These are phyloP conservation scores for Phengaris arion DNA, from an alignment of 2,888 invertebrate genomes.

Conservation along the genomic window DNA sequence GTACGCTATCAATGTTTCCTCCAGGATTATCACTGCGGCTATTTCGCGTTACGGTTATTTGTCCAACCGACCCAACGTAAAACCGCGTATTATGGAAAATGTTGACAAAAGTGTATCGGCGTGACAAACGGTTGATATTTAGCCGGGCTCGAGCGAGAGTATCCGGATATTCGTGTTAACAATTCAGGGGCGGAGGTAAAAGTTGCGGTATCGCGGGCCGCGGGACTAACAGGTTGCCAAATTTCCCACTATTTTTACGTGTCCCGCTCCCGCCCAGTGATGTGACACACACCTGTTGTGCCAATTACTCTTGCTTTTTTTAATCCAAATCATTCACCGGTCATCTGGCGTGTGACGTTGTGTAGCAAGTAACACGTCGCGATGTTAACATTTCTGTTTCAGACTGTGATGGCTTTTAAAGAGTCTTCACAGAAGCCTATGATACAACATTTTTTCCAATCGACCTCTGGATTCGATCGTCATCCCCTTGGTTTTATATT, in stretches of 20 bases:
- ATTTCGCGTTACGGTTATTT: too few relatives aligned
- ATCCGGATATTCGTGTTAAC: conserved; percentile 47
- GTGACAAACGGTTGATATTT: conserved; percentile 27
- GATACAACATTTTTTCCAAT: too few relatives aligned
- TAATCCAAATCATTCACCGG: conserved; percentile 4
- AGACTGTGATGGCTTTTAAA: too few relatives aligned
- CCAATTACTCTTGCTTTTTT: conserved; percentile 40
- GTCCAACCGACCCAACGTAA: not conserved
- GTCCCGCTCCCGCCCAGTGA: conserved; percentile 61
- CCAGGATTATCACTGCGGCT: too few relatives aligned
- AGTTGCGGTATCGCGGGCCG: conserved; percentile 51
- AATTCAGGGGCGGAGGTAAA: conserved; percentile 50
- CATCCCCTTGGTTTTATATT: too few relatives aligned
- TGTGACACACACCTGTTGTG: conserved; percentile 73
- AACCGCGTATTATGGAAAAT: not conserved
- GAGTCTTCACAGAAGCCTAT: too few relatives aligned
- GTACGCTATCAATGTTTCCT: too few relatives aligned
- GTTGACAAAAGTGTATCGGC: conserved; percentile 17
- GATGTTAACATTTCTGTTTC: not conserved
- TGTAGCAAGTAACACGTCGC: not conserved
- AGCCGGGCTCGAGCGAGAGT: conserved; percentile 40
- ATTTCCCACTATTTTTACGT: conserved; percentile 75
- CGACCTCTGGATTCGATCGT: too few relatives aligned
- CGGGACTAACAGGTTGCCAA: conserved; percentile 71
- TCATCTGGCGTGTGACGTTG: too few relatives aligned